phyloP scores from a whole-genome alignment of 2,888 invertebrate species.

The Dynastes maya region DNA sequence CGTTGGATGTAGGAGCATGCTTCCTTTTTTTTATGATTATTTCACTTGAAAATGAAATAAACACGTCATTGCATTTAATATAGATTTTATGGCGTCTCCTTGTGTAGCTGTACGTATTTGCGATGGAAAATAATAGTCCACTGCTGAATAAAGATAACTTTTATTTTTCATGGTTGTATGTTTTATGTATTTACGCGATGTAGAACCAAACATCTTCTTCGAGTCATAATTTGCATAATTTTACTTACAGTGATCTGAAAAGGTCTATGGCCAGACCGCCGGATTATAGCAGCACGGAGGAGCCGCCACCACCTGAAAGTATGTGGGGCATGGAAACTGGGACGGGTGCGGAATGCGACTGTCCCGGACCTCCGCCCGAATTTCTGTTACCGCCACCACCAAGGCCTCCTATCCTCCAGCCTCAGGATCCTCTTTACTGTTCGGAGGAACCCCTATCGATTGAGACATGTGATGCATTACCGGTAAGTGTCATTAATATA shows the following conservation, averaged over 20 bases:
- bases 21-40: too few relatives aligned
- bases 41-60: too few relatives aligned
- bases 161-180: too few relatives aligned
- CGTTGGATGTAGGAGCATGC: too few relatives aligned
- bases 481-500: conserved; percentile 74
- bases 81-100: too few relatives aligned
- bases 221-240: neutral
- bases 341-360: conserved; percentile 83
- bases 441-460: conserved; percentile 81
- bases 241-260: conserved; percentile 56
- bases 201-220: too few relatives aligned
- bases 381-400: conserved; percentile 84
- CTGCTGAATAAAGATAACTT: too few relatives aligned
- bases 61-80: too few relatives aligned
- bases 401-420: conserved; percentile 81
- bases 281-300: conserved; percentile 59
- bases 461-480: conserved; percentile 84
- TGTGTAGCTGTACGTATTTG: too few relatives aligned
- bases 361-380: conserved; percentile 83
- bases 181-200: too few relatives aligned
- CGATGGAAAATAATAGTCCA: too few relatives aligned
- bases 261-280: conserved; percentile 68
- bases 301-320: conserved; percentile 64
- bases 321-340: conserved; percentile 82
- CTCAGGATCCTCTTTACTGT: conserved; percentile 78